phyloP scores from a whole-genome alignment of 2,113 vertebrate genomes.

The Lutjanus erythropterus region DNA sequence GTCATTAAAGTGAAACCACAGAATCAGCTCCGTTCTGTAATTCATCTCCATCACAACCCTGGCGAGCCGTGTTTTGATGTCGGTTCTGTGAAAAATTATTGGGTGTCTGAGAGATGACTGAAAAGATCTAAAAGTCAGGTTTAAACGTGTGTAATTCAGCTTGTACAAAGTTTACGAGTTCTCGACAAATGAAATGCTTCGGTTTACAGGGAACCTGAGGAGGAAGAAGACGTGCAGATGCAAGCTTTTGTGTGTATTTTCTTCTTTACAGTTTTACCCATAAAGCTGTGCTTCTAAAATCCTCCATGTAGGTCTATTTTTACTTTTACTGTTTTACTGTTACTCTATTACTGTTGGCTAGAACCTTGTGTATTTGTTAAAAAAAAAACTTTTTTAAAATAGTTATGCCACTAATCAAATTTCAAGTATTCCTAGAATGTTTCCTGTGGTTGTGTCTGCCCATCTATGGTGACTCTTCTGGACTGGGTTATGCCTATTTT shows the following conservation, averaged over 20 bases:
- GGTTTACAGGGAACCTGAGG: conserved; percentile 34
- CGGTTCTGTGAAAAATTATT: conserved; percentile 41
- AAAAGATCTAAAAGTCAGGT: conserved; percentile 21
- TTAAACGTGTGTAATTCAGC: conserved; percentile 53
- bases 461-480: background rate
- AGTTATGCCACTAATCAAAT: background rate
- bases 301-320: no score
- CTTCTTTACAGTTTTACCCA: background rate
- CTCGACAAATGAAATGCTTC: conserved; percentile 34
- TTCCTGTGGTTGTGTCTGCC: background rate
- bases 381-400: background rate
- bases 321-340: no score
- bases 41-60: conserved; percentile 39
- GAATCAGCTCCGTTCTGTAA: conserved; percentile 58
- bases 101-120: conserved; percentile 27
- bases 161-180: conserved; percentile 50
- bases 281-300: conserved; percentile 24
- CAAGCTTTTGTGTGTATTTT: conserved; percentile 10
- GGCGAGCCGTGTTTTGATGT: conserved; percentile 37
- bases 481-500: background rate
- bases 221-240: conserved; percentile 16
- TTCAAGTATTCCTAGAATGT: background rate
- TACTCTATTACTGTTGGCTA: no score
- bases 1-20: conserved; percentile 59
- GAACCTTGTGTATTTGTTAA: background rate